Evolutionary conservation across 2,888 invertebrate genomes (phyloP).

Genomic region (Cerastis rubricosa): DNA sequence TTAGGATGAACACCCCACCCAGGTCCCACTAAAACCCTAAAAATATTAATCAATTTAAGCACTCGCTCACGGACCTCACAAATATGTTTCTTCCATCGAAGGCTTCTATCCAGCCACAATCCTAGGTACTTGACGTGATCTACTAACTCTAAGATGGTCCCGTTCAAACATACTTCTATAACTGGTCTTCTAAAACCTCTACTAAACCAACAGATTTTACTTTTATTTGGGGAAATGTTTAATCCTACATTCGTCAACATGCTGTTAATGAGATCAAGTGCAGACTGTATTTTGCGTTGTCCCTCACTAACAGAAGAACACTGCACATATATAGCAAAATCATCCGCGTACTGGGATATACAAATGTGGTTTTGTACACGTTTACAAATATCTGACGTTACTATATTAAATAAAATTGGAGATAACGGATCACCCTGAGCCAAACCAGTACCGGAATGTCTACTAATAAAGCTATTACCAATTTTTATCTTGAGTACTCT

Average conservation of each 20-base stretch:
- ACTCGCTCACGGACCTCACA: too few relatives aligned
- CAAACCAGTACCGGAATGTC: neutral
- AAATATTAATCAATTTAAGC: too few relatives aligned
- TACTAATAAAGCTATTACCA: neutral
- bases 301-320: conserved; percentile 9
- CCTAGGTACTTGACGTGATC: conserved; percentile 7
- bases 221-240: conserved; percentile 20
- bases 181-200: neutral
- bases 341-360: conserved; percentile 22
- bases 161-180: neutral
- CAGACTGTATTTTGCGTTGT: conserved; percentile 10
- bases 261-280: neutral
- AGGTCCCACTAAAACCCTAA: too few relatives aligned
- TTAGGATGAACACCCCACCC: too few relatives aligned
- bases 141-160: neutral
- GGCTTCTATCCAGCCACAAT: conserved; percentile 1
- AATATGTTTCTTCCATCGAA: too few relatives aligned
- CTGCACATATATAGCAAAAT: conserved; percentile 8
- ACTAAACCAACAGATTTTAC: conserved; percentile 20
- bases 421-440: conserved; percentile 9
- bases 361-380: neutral
- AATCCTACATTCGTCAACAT: conserved; percentile 5
- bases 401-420: conserved; percentile 14
- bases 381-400: conserved; percentile 17
- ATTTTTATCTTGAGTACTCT: conserved; percentile 10